Conservation (phyloP, 2,888 invertebrate species). For the Eueremaeus valkanovi region DNA sequence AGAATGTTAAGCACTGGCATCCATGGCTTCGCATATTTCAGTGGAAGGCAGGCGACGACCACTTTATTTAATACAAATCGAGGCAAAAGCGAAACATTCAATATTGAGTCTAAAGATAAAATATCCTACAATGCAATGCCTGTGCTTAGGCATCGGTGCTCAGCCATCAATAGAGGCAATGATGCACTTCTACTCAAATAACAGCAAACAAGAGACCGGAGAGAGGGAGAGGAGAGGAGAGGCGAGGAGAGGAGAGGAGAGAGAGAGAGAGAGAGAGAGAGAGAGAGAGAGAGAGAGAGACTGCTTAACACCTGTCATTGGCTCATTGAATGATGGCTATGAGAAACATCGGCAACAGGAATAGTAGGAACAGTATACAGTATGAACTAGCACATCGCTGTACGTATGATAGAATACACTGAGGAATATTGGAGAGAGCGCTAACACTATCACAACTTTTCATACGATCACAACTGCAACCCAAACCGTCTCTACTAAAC, state of each 20-base stretch:
- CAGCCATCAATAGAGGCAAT: background rate
- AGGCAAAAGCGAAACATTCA: slow-evolving; percentile 9
- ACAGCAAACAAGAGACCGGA: slow-evolving; percentile 14
- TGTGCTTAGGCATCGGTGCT: background rate
- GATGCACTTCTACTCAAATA: background rate
- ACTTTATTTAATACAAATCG: slow-evolving; percentile 21
- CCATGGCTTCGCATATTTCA: background rate
- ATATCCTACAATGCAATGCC: background rate
- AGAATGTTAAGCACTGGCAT: background rate
- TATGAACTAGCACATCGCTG: too few relatives aligned
- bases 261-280: too few relatives aligned
- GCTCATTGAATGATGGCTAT: slow-evolving; percentile 21
- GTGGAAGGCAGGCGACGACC: background rate
- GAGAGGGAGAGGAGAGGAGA: too few relatives aligned
- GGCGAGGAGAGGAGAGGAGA: too few relatives aligned
- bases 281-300: too few relatives aligned
- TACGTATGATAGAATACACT: too few relatives aligned
- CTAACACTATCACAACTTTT: slow-evolving; percentile 19
- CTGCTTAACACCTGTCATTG: slow-evolving; percentile 28
- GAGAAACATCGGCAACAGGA: background rate
- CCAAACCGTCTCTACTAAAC: background rate
- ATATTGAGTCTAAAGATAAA: slow-evolving; percentile 10
- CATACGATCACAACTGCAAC: background rate
- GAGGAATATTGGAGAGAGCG: too few relatives aligned
- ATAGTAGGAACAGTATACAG: background rate